Conservation (phyloP, 2,113 vertebrate species). For the Marcusenius ussheri region DNA sequence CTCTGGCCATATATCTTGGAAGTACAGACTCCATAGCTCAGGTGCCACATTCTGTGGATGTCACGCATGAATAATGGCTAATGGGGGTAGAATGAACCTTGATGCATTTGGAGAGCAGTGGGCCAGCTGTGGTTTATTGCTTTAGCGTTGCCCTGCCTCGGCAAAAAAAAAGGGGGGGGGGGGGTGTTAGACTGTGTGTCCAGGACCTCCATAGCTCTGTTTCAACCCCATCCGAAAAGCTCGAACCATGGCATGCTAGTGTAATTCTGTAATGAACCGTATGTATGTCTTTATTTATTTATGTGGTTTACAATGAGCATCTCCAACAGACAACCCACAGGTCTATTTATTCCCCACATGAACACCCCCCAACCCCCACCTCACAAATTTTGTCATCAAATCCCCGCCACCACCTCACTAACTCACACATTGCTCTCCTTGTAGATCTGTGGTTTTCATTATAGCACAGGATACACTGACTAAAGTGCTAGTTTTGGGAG, state of each 20-base stretch:
- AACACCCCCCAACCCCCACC: not conserved
- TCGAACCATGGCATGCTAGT: not conserved
- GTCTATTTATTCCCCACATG: not conserved
- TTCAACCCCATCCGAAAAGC: not conserved
- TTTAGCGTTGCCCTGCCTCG: slow-evolving; percentile 28
- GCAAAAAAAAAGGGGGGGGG: not conserved
- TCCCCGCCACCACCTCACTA: too few relatives aligned
- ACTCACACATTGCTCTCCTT: not conserved
- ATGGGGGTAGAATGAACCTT: slow-evolving; percentile 31
- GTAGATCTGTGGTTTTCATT: not conserved
- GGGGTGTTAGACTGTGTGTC: not conserved
- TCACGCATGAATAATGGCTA: slow-evolving; percentile 50
- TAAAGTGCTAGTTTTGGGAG: not conserved
- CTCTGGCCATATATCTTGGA: slow-evolving; percentile 49
- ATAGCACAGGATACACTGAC: not conserved
- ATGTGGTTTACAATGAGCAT: not conserved
- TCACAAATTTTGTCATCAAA: not conserved
- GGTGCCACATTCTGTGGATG: slow-evolving; percentile 50
- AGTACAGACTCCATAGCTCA: slow-evolving; percentile 44
- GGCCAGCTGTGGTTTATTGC: slow-evolving; percentile 32
- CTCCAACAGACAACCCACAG: not conserved
- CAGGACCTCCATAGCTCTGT: not conserved
- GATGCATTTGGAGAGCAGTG: slow-evolving; percentile 38
- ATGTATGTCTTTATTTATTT: too few relatives aligned
- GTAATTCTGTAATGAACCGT: not conserved